phyloP scores from a whole-genome alignment of 1,140 invertebrate genomes.

The Capitella teleta region DNA sequence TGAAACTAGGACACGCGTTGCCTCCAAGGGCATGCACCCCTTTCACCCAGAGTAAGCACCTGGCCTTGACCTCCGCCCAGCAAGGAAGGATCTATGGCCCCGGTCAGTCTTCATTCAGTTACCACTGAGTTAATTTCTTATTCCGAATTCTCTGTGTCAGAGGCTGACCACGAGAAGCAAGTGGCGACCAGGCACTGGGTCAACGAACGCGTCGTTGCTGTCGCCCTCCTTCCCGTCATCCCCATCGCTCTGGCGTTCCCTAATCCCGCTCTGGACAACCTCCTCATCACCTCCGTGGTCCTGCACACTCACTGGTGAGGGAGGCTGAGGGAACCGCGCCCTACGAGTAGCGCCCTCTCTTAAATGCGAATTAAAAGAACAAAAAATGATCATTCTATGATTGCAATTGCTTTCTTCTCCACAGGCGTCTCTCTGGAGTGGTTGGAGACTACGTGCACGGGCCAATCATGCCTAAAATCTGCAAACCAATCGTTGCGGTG shows the following conservation, averaged over 20 bases:
- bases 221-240: constrained; percentile 12
- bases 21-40: neutral
- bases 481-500: constrained; percentile 55
- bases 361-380: neutral
- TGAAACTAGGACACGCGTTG: neutral
- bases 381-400: neutral
- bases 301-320: constrained; percentile 13
- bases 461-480: constrained; percentile 59
- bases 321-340: too few relatives aligned
- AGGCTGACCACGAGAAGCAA: neutral
- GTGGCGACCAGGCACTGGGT: constrained; percentile 1
- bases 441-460: constrained; percentile 79
- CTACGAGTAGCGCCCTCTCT: neutral
- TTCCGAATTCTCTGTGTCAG: neutral
- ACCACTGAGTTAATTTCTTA: neutral
- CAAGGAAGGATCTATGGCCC: constrained; percentile 11
- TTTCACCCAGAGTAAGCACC: constrained; percentile 1
- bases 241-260: constrained; percentile 8
- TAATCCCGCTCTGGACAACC: constrained; percentile 8
- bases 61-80: constrained; percentile 1
- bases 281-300: constrained; percentile 8
- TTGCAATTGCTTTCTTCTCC: neutral
- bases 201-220: constrained; percentile 12
- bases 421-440: constrained; percentile 69
- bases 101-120: neutral